A percentile compares a stretch with the other conserved stretches of the same genome.
phyloP scores from a whole-genome alignment of 2,888 invertebrate species.

The Ophonus ardosiacus region DNA sequence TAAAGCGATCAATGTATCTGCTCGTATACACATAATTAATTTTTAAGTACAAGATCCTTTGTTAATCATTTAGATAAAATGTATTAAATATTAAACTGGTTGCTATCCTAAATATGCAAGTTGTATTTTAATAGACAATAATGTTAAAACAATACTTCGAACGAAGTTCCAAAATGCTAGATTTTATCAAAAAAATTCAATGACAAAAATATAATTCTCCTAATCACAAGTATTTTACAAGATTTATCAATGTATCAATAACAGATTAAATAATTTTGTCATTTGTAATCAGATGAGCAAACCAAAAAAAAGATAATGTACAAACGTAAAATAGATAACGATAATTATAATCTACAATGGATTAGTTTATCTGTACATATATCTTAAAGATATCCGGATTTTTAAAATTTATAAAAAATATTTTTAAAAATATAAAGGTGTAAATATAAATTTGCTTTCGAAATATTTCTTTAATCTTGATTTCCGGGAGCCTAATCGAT shows the following conservation, averaged over 20 bases:
- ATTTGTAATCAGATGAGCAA: conserved; percentile 9
- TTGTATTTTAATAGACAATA: neutral
- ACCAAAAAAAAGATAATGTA: neutral
- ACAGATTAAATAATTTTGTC: neutral
- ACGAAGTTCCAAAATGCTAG: neutral
- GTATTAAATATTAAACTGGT: too few species aligned
- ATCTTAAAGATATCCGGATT: conserved; percentile 7
- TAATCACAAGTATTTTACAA: neutral
- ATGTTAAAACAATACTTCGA: neutral
- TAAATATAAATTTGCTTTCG: neutral
- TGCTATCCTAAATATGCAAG: too few species aligned
- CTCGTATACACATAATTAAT: too few species aligned
- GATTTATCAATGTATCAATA: neutral
- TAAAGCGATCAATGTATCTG: too few species aligned
- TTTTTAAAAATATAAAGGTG: neutral
- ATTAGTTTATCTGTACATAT: conserved; percentile 26
- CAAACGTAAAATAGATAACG: neutral
- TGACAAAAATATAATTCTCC: neutral
- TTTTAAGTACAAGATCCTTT: too few species aligned
- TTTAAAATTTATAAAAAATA: conserved; percentile 7
- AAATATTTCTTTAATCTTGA: conserved; percentile 8
- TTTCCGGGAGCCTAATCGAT: neutral
- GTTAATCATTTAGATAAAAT: too few species aligned
- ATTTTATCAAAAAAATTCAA: neutral
- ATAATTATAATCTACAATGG: neutral